Conservation (phyloP, 2,797 vertebrate genomes). For the Lepidocolaptes lacrymiger region DNA sequence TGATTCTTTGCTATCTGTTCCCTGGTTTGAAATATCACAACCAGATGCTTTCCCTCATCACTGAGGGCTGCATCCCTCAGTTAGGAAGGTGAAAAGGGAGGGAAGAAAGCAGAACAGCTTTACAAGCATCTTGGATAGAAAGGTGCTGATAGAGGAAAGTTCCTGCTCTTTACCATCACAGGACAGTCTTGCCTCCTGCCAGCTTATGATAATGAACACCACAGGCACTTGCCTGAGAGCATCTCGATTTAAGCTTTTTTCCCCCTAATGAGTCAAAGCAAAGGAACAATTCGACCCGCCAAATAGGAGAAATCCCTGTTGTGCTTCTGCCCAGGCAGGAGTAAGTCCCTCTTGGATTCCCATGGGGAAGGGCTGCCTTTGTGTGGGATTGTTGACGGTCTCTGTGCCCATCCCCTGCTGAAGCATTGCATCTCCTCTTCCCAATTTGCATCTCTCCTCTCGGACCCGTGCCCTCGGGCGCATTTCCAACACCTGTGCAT, state of each 20-base stretch:
- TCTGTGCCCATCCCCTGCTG: not conserved
- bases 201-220: not conserved
- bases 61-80: not conserved
- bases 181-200: not conserved
- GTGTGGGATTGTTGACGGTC: not conserved
- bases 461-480: not conserved
- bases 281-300: not conserved
- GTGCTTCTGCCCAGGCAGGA: not conserved
- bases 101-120: not conserved
- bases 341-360: not conserved
- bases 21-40: not conserved
- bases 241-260: not conserved
- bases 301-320: not conserved
- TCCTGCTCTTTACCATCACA: not conserved
- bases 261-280: not conserved
- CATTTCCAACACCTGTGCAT: not conserved
- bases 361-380: not conserved
- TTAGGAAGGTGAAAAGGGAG: not conserved
- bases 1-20: not conserved
- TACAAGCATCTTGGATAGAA: not conserved
- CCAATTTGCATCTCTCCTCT: not conserved
- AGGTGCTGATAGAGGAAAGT: not conserved
- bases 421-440: not conserved
- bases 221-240: fast-evolving
- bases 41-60: not conserved